phyloP scores from a whole-genome alignment of 2,113 vertebrate species.

The Cheilinus undulatus region DNA sequence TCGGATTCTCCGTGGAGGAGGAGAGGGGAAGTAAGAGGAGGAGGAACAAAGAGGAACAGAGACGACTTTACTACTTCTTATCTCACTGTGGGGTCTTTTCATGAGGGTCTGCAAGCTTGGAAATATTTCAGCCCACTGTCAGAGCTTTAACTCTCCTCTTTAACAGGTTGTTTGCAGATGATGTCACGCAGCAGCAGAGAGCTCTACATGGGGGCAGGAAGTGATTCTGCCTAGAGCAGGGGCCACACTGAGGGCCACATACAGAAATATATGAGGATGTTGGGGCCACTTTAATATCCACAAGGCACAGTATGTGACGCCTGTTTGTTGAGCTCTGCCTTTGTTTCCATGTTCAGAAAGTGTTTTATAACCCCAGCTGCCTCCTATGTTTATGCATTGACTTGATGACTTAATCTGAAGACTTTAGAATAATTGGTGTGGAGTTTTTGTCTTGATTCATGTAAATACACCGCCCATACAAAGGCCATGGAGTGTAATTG shows the following conservation, averaged over 20 bases:
- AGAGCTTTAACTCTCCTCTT: no score
- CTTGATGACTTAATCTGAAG: constrained; percentile 3
- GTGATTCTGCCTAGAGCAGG: no score
- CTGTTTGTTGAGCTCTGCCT: no score
- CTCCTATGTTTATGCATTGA: neutral
- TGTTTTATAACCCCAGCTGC: no score
- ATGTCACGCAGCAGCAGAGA: no score
- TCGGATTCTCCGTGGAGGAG: neutral
- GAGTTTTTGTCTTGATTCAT: constrained; percentile 3
- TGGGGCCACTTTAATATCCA: no score
- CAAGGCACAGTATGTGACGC: no score
- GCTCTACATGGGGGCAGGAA: no score
- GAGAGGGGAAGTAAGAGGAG: constrained; percentile 7
- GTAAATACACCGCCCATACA: constrained; percentile 22
- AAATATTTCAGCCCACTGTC: neutral
- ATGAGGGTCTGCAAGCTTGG: neutral
- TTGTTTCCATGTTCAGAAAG: no score
- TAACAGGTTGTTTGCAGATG: no score
- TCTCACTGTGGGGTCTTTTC: constrained; percentile 26
- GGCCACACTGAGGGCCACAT: no score
- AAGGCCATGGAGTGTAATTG: constrained; percentile 32
- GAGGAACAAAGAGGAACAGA: constrained; percentile 3
- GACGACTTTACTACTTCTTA: constrained; percentile 11
- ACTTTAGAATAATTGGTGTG: constrained; percentile 33
- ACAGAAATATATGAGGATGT: no score